phyloP scores from a whole-genome alignment of 35 echinoderm and acorn worm genomes.

The Lytechinus variegatus region DNA sequence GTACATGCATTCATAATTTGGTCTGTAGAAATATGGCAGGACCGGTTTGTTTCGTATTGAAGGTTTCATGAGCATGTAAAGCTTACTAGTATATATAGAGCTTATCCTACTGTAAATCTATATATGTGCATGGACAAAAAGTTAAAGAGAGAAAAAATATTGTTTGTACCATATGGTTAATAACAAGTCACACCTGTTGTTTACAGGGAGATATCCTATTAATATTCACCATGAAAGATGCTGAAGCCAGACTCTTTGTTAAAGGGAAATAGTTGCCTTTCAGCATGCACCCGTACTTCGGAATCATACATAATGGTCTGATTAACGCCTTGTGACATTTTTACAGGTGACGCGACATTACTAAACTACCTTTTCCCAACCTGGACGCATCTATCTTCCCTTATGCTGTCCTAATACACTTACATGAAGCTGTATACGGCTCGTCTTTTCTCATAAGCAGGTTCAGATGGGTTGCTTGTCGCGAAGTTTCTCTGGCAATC shows the following conservation, averaged over 20 bases:
- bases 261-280: background rate
- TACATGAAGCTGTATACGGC: background rate
- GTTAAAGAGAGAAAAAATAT: background rate
- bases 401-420: background rate
- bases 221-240: background rate
- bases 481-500: background rate
- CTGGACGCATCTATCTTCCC: background rate
- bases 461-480: background rate
- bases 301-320: background rate
- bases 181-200: conserved; percentile 15
- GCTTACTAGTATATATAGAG: no score
- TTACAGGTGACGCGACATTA: background rate
- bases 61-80: no score
- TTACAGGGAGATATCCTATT: background rate
- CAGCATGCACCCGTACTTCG: background rate
- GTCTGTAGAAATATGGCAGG: no score
- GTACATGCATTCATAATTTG: no score
- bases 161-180: background rate
- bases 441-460: background rate
- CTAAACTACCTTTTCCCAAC: background rate
- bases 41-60: no score
- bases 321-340: conserved; percentile 34
- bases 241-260: background rate
- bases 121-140: background rate
- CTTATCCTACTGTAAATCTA: no score